Conservation (phyloP, 2,797 vertebrate species). For the Neoniphon sammara region DNA sequence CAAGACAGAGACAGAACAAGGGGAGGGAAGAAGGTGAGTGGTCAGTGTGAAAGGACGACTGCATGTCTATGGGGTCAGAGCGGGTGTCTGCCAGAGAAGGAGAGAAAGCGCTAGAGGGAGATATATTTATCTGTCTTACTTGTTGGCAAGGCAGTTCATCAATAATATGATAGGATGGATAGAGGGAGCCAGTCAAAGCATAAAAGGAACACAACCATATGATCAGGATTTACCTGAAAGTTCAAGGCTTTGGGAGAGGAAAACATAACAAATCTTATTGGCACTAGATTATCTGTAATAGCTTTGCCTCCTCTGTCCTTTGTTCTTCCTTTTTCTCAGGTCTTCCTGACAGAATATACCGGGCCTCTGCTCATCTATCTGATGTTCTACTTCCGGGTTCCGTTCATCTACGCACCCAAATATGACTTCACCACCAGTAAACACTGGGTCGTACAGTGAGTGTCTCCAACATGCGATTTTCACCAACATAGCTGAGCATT, state of each 20-base stretch:
- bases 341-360: constrained; percentile 92
- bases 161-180: neutral
- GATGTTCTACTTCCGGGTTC: constrained; percentile 94
- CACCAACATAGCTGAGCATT: neutral
- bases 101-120: neutral
- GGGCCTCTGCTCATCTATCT: constrained; percentile 93
- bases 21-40: neutral
- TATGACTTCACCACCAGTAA: constrained; percentile 95
- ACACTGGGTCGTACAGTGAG: constrained; percentile 95
- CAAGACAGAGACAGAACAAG: neutral
- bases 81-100: constrained; percentile 7
- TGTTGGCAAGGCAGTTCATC: neutral
- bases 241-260: neutral
- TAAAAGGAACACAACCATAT: neutral
- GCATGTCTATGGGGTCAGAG: neutral
- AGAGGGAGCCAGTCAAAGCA: neutral
- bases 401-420: constrained; percentile 91
- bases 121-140: constrained; percentile 24
- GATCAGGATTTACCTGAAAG: neutral
- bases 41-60: neutral
- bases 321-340: constrained; percentile 74
- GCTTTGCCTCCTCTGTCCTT: neutral
- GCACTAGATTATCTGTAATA: neutral
- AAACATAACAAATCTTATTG: neutral
- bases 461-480: constrained; percentile 46